phyloP scores from a whole-genome alignment of 1,140 invertebrate genomes.

The Argopecten irradians region DNA sequence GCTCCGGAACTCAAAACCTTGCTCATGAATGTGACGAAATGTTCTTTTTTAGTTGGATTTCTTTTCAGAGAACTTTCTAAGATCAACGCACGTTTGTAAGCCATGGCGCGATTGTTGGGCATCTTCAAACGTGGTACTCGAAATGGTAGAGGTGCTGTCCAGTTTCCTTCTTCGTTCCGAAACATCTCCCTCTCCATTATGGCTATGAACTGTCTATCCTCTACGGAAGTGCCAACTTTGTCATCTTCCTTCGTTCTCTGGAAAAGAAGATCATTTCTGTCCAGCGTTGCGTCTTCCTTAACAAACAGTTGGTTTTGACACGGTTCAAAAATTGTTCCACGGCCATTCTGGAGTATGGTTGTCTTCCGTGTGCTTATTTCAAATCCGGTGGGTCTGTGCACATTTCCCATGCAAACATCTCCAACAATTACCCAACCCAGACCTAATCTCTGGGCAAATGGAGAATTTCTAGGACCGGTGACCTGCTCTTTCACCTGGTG shows the following conservation, averaged over 20 bases:
- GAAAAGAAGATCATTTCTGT: constrained; percentile 37
- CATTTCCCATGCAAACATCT: constrained; percentile 41
- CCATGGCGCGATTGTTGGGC: constrained; percentile 48
- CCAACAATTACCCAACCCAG: constrained; percentile 53
- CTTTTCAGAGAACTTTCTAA: constrained; percentile 30
- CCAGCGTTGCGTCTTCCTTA: not conserved
- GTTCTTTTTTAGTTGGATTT: not conserved
- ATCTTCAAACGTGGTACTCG: constrained; percentile 26
- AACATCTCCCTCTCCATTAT: constrained; percentile 43
- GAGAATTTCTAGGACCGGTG: constrained; percentile 27
- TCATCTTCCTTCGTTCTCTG: constrained; percentile 33
- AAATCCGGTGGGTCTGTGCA: constrained; percentile 29
- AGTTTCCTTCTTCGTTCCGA: constrained; percentile 38
- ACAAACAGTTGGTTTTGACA: constrained; percentile 11
- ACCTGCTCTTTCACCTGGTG: constrained; percentile 52
- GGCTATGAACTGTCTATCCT: constrained; percentile 46
- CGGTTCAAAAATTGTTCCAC: constrained; percentile 28
- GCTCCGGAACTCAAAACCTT: not conserved
- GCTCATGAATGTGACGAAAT: not conserved
- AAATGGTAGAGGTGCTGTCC: constrained; percentile 53
- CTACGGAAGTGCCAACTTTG: constrained; percentile 39
- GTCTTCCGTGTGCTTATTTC: constrained; percentile 11
- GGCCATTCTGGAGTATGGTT: constrained; percentile 27
- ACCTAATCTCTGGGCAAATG: constrained; percentile 46
- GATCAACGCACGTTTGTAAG: constrained; percentile 42